Evolutionary conservation across 2,888 invertebrate genomes (phyloP), one percentile per base, ranked within the genome.

Genomic region (Itoplectis maculator): DNA sequence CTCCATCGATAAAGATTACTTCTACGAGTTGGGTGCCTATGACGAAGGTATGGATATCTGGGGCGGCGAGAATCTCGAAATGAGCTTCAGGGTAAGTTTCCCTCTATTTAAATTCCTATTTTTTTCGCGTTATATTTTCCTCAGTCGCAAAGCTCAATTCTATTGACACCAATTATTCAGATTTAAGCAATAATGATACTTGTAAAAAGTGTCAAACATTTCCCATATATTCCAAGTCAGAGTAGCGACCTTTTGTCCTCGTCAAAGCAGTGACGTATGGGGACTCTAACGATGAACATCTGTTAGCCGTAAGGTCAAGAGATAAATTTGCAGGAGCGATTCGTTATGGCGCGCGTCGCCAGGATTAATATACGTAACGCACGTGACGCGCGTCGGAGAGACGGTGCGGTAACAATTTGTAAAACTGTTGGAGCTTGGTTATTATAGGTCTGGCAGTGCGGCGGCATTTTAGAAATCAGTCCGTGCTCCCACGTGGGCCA

Each of bases 1-100:
- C 92, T 97, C 99, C 69, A 99, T 99, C 84, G 98, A 99, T 93
- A 96, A 96, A 91, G 97, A 98, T 29, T 99, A 98, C 93, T 99
- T 99, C 94, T 98, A 99, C 94, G 97, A 99, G 94, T 95, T 99
- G 84, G 99, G 99, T 73, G 97, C 99, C 74, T 99, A 99, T 93
- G 99, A 99, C 93, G 96, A 98, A 93, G 99, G 99, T 88, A 99
- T 99, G 99, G 98, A 99, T 93, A 99, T 99, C 90, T 99, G 99
- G 99, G 99, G 99, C 70, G 98, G 97, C 68, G 98, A 98, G 93
- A 98, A 98, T 93, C 94, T 98, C 63, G 98, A 98, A 94, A 97
- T 98, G 97, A 98, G 98, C 90, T 97, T 98, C 93, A 95, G 98
- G 95, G 98, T 98, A 94, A 94, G 95, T 90, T 82, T 61, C n/a